Conservation (phyloP, 2,797 vertebrate species). For the Hipposideros larvatus region DNA sequence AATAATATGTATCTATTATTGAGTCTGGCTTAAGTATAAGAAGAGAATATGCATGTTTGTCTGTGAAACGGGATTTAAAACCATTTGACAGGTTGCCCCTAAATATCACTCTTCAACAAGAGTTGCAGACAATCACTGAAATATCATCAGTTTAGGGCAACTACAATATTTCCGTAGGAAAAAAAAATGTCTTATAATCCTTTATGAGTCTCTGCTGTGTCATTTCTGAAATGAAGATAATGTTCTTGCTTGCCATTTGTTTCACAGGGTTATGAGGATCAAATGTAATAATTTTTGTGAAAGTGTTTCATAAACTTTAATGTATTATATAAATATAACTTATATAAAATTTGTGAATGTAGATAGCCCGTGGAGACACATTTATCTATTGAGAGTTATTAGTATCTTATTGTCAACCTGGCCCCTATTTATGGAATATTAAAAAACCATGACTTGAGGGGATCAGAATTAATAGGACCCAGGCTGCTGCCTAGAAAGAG, state of each 20-base stretch:
- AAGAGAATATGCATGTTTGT: background rate
- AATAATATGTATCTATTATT: background rate
- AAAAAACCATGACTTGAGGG: background rate
- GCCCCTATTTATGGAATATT: background rate
- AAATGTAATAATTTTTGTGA: constrained; percentile 15
- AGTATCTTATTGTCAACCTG: background rate
- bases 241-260: background rate
- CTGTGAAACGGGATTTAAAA: background rate
- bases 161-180: background rate
- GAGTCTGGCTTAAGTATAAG: background rate
- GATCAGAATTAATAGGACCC: background rate
- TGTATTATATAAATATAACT: background rate
- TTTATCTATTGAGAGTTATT: background rate
- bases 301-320: background rate
- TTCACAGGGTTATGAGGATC: background rate
- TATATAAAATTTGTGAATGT: constrained; percentile 6
- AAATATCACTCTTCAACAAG: background rate
- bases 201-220: background rate
- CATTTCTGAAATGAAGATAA: constrained; percentile 50
- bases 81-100: background rate
- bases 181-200: background rate
- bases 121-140: background rate
- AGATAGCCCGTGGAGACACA: background rate
- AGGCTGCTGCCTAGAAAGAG: background rate
- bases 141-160: constrained; percentile 6